Percentiles rank a stretch among this genome's conserved stretches.
These are phyloP conservation scores for Drosophila santomea DNA, from an alignment of 1,140 invertebrate species.

Conservation along the genomic window DNA sequence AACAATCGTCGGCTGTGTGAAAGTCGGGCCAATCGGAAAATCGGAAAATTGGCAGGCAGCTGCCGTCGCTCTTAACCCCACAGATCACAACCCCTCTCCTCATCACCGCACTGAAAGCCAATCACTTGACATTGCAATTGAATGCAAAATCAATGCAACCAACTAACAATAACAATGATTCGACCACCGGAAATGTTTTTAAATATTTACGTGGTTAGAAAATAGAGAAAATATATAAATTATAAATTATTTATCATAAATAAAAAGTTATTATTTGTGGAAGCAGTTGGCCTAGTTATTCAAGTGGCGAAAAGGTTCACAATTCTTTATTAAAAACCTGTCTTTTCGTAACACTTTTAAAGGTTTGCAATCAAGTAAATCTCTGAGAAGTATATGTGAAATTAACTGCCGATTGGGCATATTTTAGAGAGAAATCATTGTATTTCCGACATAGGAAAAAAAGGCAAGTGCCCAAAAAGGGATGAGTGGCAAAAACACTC, in stretches of 20 bases:
- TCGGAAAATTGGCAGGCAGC: neutral
- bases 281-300: no score
- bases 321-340: no score
- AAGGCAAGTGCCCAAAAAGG: no score
- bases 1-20: constrained; percentile 6
- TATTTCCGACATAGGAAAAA: neutral
- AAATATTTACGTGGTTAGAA: no score
- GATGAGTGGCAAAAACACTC: no score
- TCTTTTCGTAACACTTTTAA: no score
- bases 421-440: neutral
- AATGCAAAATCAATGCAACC: constrained; percentile 35
- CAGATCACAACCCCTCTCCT: neutral
- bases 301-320: no score
- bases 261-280: no score
- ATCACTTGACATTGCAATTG: constrained; percentile 76
- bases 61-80: constrained; percentile 10
- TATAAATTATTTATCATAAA: neutral
- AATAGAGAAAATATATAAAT: no score
- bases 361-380: no score
- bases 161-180: constrained; percentile 44
- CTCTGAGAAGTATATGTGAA: no score
- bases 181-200: no score
- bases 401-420: neutral
- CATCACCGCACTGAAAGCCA: constrained; percentile 44
- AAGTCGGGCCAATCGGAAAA: neutral